phyloP scores from a whole-genome alignment of 2,113 vertebrate species.

The Porphyrio hochstetteri region DNA sequence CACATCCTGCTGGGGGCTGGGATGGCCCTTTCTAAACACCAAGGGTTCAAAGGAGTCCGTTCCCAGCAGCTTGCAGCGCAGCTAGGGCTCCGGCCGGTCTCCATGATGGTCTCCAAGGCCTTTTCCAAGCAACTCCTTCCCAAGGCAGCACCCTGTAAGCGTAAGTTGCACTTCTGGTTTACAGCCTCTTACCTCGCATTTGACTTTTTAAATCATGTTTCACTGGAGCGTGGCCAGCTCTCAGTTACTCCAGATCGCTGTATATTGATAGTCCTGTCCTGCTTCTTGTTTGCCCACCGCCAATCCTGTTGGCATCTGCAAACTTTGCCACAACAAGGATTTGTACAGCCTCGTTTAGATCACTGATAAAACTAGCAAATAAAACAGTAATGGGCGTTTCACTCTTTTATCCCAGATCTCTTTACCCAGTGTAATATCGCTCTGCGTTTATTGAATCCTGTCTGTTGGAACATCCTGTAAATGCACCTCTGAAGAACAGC shows the following conservation, averaged over 20 bases:
- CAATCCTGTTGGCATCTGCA: background rate
- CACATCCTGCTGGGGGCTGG: background rate
- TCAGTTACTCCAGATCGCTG: background rate
- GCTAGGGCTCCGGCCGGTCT: fast-evolving
- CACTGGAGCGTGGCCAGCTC: background rate
- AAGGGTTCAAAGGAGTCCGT: background rate
- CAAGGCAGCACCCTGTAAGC: background rate
- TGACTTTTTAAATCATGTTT: background rate
- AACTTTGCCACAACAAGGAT: background rate
- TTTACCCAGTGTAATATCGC: background rate
- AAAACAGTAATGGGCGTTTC: background rate
- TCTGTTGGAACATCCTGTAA: background rate
- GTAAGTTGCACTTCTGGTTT: slow-evolving; percentile 12
- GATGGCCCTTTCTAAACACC: background rate
- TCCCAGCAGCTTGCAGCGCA: background rate
- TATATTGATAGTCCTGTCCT: background rate
- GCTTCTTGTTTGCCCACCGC: background rate
- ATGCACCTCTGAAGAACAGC: slow-evolving; percentile 6
- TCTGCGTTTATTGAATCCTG: background rate
- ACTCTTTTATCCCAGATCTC: background rate
- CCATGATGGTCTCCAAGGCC: background rate
- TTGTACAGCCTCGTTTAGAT: background rate
- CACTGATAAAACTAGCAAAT: slow-evolving; percentile 1
- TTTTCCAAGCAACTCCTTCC: background rate
- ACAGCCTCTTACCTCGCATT: background rate